phyloP scores from a whole-genome alignment of 2,113 vertebrate species.

The Aythya baeri region DNA sequence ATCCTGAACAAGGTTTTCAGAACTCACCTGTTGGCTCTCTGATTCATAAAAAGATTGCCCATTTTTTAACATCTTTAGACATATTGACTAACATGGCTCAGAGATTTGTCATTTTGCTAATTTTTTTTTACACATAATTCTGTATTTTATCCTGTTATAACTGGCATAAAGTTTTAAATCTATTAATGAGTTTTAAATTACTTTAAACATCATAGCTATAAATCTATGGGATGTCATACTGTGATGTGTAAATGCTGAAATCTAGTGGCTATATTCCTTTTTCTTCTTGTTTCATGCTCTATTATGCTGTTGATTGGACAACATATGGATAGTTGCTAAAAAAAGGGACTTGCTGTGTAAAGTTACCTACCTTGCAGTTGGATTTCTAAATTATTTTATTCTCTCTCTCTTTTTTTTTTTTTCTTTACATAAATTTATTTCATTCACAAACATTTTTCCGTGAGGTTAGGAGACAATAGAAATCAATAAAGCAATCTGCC shows the following conservation, averaged over 20 bases:
- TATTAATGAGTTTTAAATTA: not conserved
- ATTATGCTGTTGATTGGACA: not conserved
- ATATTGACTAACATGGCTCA: not conserved
- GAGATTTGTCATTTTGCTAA: not conserved
- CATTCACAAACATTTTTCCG: not conserved
- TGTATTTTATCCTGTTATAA: not conserved
- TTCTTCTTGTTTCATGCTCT: not conserved
- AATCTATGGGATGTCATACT: not conserved
- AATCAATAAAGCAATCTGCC: not conserved
- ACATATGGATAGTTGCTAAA: not conserved
- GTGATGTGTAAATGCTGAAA: not conserved
- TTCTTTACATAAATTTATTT: not conserved
- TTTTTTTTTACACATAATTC: not conserved
- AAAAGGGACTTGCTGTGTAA: not conserved
- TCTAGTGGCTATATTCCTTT: not conserved
- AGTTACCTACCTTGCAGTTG: not conserved
- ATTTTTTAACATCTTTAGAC: not conserved
- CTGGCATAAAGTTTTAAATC: not conserved
- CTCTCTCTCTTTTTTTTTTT: rapidly evolving
- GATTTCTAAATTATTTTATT: not conserved
- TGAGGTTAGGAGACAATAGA: not conserved
- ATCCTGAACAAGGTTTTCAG: not conserved
- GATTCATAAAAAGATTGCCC: not conserved
- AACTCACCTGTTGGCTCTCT: not conserved
- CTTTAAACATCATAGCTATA: not conserved